phyloP scores from a whole-genome alignment of 2,797 vertebrate species.

The Diplodus puntazzo region DNA sequence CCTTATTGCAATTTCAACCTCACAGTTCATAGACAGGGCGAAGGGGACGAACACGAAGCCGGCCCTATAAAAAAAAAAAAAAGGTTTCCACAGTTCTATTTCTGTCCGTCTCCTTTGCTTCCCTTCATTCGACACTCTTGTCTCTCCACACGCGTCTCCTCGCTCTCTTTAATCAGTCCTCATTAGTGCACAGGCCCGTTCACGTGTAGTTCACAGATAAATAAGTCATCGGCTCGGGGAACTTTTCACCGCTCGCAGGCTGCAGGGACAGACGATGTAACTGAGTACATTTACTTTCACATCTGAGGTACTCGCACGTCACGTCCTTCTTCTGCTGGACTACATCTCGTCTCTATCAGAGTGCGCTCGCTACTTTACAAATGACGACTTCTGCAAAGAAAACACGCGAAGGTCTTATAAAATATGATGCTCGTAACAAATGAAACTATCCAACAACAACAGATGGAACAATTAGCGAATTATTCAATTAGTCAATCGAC shows the following conservation, averaged over 20 bases:
- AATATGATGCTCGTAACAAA: no score
- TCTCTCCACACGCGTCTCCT: conserved; percentile 6
- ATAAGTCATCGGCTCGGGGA: conserved; percentile 41
- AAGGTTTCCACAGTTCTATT: background rate
- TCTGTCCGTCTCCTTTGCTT: background rate
- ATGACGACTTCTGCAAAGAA: no score
- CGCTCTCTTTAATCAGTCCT: conserved; percentile 56
- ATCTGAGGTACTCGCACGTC: no score
- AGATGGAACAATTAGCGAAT: no score
- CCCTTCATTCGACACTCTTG: conserved; percentile 19
- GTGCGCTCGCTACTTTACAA: no score
- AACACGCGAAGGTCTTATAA: no score
- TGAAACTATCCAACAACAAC: no score
- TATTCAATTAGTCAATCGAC: no score
- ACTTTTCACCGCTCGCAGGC: background rate
- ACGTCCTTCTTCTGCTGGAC: no score
- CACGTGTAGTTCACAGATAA: conserved; percentile 44
- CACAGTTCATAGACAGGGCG: background rate
- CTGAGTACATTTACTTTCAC: no score
- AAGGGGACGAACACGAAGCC: background rate
- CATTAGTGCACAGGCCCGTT: conserved; percentile 57
- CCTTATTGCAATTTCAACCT: no score
- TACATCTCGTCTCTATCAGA: no score
- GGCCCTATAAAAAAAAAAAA: background rate
- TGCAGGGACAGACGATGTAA: background rate